Base-by-base conservation (phyloP, 2,113 vertebrate species). In the Toxotes chatareus region DNA sequence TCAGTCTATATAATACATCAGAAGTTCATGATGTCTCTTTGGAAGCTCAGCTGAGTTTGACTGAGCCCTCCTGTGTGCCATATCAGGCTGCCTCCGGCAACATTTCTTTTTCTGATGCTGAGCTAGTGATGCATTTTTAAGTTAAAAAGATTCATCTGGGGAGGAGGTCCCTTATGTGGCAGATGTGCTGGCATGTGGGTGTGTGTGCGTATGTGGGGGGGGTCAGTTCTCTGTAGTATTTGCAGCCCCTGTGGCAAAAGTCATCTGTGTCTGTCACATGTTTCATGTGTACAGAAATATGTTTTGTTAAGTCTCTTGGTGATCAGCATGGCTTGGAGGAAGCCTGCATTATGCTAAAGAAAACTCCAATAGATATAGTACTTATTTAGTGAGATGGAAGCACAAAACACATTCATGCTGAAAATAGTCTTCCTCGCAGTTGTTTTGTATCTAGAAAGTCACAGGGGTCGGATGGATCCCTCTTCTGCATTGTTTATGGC, bases 11-110 rank as follows among this genome's bases (percentile, higher is more conserved):
- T 9, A 53, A 11, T 73, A 51, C 47, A 66, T 88, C 53, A 86
- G 79, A 80, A 76, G 79, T 81, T 81, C 71, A 87, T 36, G 11
- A 23, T 56, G 12, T 42, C 49, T 77, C 73, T 78, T 57, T 62
- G 27, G 34, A 84, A 79, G 59, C 83, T 85, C 60, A 80, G 66
- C 67, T 51, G 61, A 75, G 77, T 27, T 82, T 68, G 74, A 76
- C 70, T 73, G 51, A 81, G 34, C 27, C 27, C 27, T 73, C 51
- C 60, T 27, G 65, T 19, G 63, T 38, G 40, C 44, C 57, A 57
- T 17, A 69, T 77, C 49, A 46, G 47, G 84, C 78, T 80, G n/a
- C 87, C 74, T 82, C 72, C 19, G 31, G 81, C 61, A 68, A 64
- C 61, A 76, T 62, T 75, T 79, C 11, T 65, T 76, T 60, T 82